phyloP scores from a whole-genome alignment of 2,113 vertebrate genomes.

The zebrafish (Danio rerio) region DNA sequence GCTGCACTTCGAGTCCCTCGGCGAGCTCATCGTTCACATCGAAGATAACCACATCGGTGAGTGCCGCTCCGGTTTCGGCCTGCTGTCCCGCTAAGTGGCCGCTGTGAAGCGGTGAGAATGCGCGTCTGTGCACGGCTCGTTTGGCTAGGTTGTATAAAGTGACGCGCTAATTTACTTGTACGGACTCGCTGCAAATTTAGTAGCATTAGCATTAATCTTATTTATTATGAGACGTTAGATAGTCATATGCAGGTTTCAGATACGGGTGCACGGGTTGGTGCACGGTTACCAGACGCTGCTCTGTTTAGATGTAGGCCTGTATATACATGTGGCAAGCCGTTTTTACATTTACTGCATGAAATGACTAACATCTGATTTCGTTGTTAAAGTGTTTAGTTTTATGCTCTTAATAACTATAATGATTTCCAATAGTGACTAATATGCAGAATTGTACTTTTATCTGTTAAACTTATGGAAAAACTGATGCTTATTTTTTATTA shows the following conservation, averaged over 20 bases:
- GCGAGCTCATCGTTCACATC: constrained; percentile 94
- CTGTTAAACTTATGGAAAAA: too few species aligned
- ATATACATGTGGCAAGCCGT: constrained; percentile 5
- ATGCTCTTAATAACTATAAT: not conserved
- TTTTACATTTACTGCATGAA: not conserved
- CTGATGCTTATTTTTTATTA: too few species aligned
- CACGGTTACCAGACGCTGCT: constrained; percentile 5
- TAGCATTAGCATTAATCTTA: not conserved
- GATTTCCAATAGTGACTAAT: too few species aligned
- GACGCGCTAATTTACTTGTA: not conserved
- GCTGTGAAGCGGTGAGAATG: constrained; percentile 2
- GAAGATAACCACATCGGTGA: constrained; percentile 96
- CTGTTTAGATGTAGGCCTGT: constrained; percentile 44
- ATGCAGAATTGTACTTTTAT: too few species aligned
- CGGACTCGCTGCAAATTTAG: not conserved
- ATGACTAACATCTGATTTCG: not conserved
- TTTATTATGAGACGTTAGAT: not conserved
- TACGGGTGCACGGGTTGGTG: constrained; percentile 17
- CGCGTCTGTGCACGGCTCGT: constrained; percentile 3
- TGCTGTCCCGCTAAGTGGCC: constrained; percentile 24
- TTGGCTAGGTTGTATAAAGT: constrained; percentile 3
- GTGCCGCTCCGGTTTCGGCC: constrained; percentile 54
- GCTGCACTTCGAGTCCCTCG: constrained; percentile 89
- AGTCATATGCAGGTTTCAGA: not conserved
- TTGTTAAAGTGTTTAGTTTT: not conserved